These are phyloP conservation scores for Corythaixoides concolor DNA, from an alignment of 2,113 vertebrate genomes.

Conservation along the genomic window DNA sequence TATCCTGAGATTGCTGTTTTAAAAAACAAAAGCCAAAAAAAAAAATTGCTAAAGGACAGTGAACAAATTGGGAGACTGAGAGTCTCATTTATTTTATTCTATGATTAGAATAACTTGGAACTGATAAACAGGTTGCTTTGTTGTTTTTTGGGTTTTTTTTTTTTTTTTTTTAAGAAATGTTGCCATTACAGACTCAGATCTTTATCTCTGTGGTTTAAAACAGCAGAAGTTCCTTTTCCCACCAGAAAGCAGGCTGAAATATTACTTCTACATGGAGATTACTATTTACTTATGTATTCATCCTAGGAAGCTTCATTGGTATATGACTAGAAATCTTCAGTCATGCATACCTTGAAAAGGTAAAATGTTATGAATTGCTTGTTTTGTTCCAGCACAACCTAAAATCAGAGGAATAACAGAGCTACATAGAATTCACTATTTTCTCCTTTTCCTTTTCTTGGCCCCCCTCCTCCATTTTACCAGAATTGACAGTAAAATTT, in stretches of 20 bases:
- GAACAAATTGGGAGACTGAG: too few relatives aligned
- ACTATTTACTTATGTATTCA: slow-evolving; percentile 25
- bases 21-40: neutral
- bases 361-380: neutral
- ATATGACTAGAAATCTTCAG: slow-evolving; percentile 56
- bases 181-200: neutral
- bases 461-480: fast-evolving
- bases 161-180: neutral
- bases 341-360: neutral
- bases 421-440: neutral
- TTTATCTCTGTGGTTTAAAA: neutral
- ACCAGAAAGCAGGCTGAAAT: slow-evolving; percentile 47
- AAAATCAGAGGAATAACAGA: neutral
- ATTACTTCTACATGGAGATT: slow-evolving; percentile 41
- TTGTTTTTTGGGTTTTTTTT: neutral
- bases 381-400: neutral
- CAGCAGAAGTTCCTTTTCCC: slow-evolving; percentile 32
- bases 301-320: neutral
- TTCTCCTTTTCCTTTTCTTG: neutral
- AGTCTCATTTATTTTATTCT: too few relatives aligned
- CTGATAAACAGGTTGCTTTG: neutral
- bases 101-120: neutral
- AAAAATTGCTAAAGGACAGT: neutral
- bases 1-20: neutral
- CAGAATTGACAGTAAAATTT: neutral